Base-by-base conservation (phyloP, 2,797 vertebrate species). In the Capromys pilorides region DNA sequence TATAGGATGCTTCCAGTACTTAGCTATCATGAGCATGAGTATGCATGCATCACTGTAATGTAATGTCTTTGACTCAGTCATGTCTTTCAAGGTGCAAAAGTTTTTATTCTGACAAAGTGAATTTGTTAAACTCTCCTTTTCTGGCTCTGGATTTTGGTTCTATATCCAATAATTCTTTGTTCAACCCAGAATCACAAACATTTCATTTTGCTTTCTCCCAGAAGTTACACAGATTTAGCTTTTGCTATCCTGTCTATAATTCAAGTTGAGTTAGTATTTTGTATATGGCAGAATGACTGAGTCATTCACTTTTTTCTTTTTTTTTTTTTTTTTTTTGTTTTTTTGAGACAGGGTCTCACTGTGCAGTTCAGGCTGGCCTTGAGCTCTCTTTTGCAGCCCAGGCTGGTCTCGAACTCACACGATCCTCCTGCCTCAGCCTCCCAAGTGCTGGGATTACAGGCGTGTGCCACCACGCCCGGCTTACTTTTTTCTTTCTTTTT, bases 161-260 rank as follows among this genome's bases (percentile, higher is more conserved):
- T 36, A 3, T 71, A 82, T 61, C 61, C 90, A 86, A 91, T 10
- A 94, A 36, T n/a, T 71, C 31, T 85, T 88, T 84, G 21, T 78
- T 93, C 24, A 92, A 77, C 41, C n/a, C 54, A 77, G 61, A 93
- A 36, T 92, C 90, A 83, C 82, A 90, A 90, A 83, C 10, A 33
- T 90, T 67, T 93, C 64, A 81, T 86, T 18, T 31, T 84, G 18
- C 87, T 95, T 93, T 93, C 87, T 66, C 66, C 73, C 73, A 88
- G 39, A 59, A 85, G n/a, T 91, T 49, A 39, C 84, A 75, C 54
- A 49, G n/a, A 82, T 77, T 71, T 69, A 75, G 16, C 28, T 73
- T 54, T 59, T 90, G 39, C 0, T 19, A 79, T 71, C 85, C 28
- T 69, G 80, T 75, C 36, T 90, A 13, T 22, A 45, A 69, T 92